Evolutionary conservation across 2,888 invertebrate species (phyloP), one percentile per base, ranked within the genome.

Genomic region (Adineta ricciae): DNA sequence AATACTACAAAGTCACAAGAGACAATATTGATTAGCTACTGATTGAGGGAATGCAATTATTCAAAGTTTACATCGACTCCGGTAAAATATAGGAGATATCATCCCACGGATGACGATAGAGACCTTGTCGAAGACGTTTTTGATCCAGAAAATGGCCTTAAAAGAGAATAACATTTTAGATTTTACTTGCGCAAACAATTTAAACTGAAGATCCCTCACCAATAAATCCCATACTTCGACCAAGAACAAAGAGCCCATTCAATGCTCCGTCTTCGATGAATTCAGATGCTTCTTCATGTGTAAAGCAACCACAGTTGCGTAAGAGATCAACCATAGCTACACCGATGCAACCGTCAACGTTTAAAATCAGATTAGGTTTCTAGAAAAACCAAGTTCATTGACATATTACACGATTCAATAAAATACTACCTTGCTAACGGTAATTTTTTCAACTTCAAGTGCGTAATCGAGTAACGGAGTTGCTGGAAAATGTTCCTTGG

Each of bases 61-160:
- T 16, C 0, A 83, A 24, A 16, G n/a, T 86, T 86, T 86, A 84
- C n/a, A 84, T 78, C 64, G 87, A 83, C 72, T 95, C 94, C 9
- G 95, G 94, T 89, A 95, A 92, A 86, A 95, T 93, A 90, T 95
- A 95, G 1, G 94, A 94, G 92, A 99, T 99, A 90, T 99, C 99
- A 90, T 99, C 99, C 99, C 99, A 99, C 0, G 99, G 99, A 91
- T 99, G 99, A 88, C 99, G 94, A 92, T 99, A 99, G 8, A 99
- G 93, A 14, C 98, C 99, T 92, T 99, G 99, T 90, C 98, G 98
- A 91, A 99, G 93, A 87, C 99, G 93, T 92, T 96, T 97, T 92
- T 99, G 99, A 92, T 99, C 99, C 92, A 99, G 94, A 91, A 94
- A 99, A 90, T 99, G 99, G 27, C 78, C 78, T 78, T 11, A 46